phyloP scores from a whole-genome alignment of 2,797 vertebrate genomes.

The Lacerta agilis region DNA sequence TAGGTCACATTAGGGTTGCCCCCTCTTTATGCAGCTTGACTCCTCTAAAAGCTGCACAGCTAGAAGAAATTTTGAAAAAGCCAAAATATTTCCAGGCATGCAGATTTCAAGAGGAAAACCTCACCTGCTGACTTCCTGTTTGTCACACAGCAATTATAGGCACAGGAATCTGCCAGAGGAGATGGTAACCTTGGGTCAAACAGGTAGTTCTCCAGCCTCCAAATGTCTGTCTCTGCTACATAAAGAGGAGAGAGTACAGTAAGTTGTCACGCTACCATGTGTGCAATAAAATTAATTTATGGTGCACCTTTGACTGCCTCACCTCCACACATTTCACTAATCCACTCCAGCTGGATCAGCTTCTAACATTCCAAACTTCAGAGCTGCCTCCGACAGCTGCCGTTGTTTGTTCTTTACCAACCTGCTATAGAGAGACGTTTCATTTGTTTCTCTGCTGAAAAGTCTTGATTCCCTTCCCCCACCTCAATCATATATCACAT shows the following conservation, averaged over 20 bases:
- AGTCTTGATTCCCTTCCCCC: not conserved
- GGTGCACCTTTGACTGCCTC: constrained; percentile 12
- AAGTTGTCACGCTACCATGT: not conserved
- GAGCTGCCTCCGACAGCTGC: constrained; percentile 32
- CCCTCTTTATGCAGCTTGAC: not conserved
- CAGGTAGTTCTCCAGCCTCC: not conserved
- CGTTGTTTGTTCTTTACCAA: constrained; percentile 34
- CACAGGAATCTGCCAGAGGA: not conserved
- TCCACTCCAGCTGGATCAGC: constrained; percentile 34
- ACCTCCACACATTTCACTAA: constrained; percentile 33
- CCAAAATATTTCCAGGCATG: not conserved
- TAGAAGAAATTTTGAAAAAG: not conserved
- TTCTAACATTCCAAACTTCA: constrained; percentile 43
- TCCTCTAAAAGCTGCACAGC: not conserved
- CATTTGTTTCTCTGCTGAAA: constrained; percentile 1
- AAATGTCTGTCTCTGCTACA: not conserved
- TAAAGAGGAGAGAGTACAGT: not conserved
- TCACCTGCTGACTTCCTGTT: not conserved
- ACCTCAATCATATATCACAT: not conserved
- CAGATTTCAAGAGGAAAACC: not conserved
- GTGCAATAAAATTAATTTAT: constrained; percentile 9
- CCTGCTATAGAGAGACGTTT: constrained; percentile 15
- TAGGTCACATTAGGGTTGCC: not conserved
- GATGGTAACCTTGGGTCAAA: not conserved
- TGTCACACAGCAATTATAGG: not conserved